Evolutionary conservation across 2,888 invertebrate species (phyloP).

Genomic region (Drosophila neotestacea): DNA sequence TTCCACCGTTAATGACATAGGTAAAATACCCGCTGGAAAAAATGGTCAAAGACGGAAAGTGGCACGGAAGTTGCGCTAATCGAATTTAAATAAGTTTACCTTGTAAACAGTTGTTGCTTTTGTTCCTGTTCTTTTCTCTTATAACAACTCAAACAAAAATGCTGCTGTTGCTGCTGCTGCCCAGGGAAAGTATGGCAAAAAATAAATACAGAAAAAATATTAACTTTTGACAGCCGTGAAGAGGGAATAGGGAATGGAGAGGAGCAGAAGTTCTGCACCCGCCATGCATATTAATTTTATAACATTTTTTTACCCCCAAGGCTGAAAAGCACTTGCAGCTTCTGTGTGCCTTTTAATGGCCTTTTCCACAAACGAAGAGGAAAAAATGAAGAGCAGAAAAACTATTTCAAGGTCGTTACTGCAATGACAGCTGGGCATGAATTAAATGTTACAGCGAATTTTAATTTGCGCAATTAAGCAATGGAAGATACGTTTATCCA

Average conservation of each 20-base stretch:
- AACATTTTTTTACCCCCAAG: too few species aligned
- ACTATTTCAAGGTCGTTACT: constrained; percentile 45
- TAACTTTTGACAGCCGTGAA: constrained; percentile 68
- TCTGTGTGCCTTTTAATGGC: constrained; percentile 45
- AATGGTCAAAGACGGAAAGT: constrained; percentile 21
- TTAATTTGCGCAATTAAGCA: constrained; percentile 45
- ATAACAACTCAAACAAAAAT: constrained; percentile 60
- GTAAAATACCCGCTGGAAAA: constrained; percentile 1
- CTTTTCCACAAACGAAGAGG: constrained; percentile 20
- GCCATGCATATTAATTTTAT: constrained; percentile 75
- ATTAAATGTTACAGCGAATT: constrained; percentile 44
- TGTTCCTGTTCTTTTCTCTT: constrained; percentile 31
- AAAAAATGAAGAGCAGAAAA: constrained; percentile 13
- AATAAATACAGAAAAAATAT: constrained; percentile 49
- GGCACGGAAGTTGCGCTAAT: constrained; percentile 73
- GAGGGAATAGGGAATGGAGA: background rate
- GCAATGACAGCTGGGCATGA: constrained; percentile 45
- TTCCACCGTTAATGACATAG: constrained; percentile 5
- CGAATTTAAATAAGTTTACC: constrained; percentile 81
- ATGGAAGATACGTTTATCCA: constrained; percentile 1
- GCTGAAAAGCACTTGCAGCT: constrained; percentile 53
- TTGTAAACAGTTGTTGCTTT: constrained; percentile 68
- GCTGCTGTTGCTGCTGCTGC: constrained; percentile 26
- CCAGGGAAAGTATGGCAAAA: constrained; percentile 36
- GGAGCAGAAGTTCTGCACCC: constrained; percentile 34